Evolutionary conservation across 1,140 invertebrate species (phyloP), one percentile per base, ranked within the genome.

Genomic region (Ceratosolen fusciceps): DNA sequence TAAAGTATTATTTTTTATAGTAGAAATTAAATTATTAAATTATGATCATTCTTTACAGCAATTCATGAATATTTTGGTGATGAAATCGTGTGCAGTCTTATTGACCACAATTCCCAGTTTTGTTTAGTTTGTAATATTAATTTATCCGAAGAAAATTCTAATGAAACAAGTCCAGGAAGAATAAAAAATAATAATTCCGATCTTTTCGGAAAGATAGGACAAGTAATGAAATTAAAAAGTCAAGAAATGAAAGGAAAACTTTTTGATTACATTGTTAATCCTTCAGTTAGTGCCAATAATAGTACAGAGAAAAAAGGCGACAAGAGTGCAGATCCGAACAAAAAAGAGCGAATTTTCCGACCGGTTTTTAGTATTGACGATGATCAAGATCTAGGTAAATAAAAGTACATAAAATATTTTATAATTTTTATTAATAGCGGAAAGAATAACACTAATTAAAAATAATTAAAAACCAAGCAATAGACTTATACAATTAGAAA

Each of bases 311-410:
- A 94, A 83, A 97, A 97, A 90, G 95, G 97, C 16, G 94, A 94
- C 70, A 95, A 93, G 82, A 92, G 91, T 82, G 87, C 88, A 52
- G 97, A 98, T 84, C 93, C 94, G 83, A 93, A 95, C 81, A 96
- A 96, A 92, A 93, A 95, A 60, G 98, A 98, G 88, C 93, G 96
- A 85, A 97, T 97, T 88, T 94, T 96, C 77, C 95, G 95, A 0
- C 96, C 97, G 37, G 96, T 99, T 0, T 99, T 99, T 87, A 97
- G 96, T 87, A 98, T 99, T 84, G 96, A 98, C 85, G 97, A 98
- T 87, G 96, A 98, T 86, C 94, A 96, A 83, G 96, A 97, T 87
- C 81, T 83, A 58, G 88, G 88, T 88, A 54, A 43, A 9, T 74
- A 47, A 58, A 34, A 52, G 58, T 21, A 43, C 0, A 52, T 52